phyloP scores from a whole-genome alignment of 2,797 vertebrate species.

The Rhabdophis nuchalis region DNA sequence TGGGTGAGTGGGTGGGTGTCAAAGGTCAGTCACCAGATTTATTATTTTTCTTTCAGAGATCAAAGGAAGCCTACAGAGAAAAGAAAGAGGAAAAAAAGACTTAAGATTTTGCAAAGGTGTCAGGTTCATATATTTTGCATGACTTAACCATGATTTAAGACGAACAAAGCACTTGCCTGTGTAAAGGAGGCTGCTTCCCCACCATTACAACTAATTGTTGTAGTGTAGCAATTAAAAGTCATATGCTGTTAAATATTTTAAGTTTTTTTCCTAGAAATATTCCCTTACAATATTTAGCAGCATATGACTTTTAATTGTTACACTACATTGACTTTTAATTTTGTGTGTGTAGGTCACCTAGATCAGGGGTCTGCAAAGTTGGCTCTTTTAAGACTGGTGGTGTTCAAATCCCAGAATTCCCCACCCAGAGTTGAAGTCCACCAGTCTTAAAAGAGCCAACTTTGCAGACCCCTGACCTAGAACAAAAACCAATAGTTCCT shows the following conservation, averaged over 20 bases:
- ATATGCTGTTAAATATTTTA: no score
- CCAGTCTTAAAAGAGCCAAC: no score
- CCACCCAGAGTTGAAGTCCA: no score
- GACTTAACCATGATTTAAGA: background rate
- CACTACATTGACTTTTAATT: background rate
- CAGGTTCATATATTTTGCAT: background rate
- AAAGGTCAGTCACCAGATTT: background rate
- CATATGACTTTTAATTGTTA: background rate
- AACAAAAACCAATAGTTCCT: background rate
- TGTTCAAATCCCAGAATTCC: no score
- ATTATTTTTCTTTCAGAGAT: background rate
- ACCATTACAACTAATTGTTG: no score
- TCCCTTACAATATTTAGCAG: background rate
- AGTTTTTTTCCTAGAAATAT: no score
- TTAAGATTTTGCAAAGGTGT: background rate
- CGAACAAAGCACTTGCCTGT: background rate
- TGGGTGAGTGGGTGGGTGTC: rapidly evolving
- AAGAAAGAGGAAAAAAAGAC: background rate
- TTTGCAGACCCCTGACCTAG: no score
- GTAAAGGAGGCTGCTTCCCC: background rate
- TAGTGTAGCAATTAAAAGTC: no score
- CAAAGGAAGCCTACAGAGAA: background rate
- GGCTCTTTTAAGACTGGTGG: no score
- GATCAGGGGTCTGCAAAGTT: no score
- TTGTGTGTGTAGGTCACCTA: rapidly evolving